Evolutionary conservation across 2,113 vertebrate genomes (phyloP).

Genomic region (Machaerirhynchus nigripectus): DNA sequence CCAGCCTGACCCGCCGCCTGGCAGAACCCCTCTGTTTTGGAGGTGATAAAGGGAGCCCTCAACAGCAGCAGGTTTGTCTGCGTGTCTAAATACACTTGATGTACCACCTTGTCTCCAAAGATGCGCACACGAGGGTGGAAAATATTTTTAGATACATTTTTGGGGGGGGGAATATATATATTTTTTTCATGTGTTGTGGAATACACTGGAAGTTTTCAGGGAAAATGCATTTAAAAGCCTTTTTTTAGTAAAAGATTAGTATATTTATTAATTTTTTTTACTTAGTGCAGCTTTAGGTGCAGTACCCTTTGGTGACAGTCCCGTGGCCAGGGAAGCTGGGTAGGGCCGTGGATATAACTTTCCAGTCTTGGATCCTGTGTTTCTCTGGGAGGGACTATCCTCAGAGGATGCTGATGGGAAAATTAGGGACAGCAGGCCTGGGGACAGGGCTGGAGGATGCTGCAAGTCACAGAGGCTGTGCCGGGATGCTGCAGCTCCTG

Average conservation of each 20-base stretch:
- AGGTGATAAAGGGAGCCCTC: neutral
- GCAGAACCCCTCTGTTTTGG: neutral
- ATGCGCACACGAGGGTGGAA: conserved; percentile 42
- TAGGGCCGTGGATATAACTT: neutral
- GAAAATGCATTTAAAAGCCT: conserved; percentile 67
- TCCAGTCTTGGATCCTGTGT: neutral
- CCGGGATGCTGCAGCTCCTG: neutral
- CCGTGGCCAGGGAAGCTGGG: neutral
- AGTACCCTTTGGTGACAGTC: neutral
- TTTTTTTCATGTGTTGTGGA: conserved; percentile 71
- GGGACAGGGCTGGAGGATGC: neutral
- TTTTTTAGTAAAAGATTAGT: conserved; percentile 52
- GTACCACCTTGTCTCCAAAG: conserved; percentile 1
- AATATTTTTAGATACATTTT: conserved; percentile 63
- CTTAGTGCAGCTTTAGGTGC: conserved; percentile 34
- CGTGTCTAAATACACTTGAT: neutral
- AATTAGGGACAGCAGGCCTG: neutral
- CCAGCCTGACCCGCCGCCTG: neutral
- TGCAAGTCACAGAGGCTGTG: neutral
- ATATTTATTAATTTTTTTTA: conserved; percentile 70
- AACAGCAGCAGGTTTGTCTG: neutral
- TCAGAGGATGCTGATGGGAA: neutral
- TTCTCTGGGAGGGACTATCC: neutral
- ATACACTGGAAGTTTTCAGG: conserved; percentile 81
- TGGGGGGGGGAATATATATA: neutral